phyloP scores from a whole-genome alignment of 2,113 vertebrate species.

The Galemys pyrenaicus region DNA sequence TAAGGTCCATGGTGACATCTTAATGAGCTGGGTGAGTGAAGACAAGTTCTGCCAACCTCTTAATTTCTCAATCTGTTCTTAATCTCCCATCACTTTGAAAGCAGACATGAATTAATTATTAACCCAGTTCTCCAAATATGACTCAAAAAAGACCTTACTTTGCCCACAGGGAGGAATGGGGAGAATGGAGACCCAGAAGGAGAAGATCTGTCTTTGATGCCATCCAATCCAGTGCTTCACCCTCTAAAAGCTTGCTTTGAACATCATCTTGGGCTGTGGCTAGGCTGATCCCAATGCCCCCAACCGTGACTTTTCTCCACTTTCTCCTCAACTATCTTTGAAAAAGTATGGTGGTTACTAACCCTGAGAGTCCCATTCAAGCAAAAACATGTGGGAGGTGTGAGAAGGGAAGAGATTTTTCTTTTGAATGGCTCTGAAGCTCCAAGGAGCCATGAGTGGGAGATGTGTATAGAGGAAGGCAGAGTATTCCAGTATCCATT shows the following conservation, averaged over 20 bases:
- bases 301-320: neutral
- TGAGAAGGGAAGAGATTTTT: slow-evolving; percentile 9
- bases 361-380: neutral
- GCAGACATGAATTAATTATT: neutral
- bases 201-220: neutral
- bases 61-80: neutral
- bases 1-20: neutral
- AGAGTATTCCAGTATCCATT: neutral
- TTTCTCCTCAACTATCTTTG: neutral
- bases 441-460: neutral
- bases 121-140: neutral
- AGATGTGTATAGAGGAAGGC: neutral
- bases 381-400: neutral
- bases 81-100: neutral
- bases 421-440: neutral
- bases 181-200: neutral
- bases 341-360: neutral
- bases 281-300: neutral
- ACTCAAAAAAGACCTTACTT: neutral
- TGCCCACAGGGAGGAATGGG: neutral
- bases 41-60: neutral
- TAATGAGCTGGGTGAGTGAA: neutral
- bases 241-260: neutral
- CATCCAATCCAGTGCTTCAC: neutral
- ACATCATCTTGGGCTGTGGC: neutral